These are phyloP conservation scores for Ceratothoa steindachneri DNA, from an alignment of 2,888 invertebrate genomes.

Conservation along the genomic window DNA sequence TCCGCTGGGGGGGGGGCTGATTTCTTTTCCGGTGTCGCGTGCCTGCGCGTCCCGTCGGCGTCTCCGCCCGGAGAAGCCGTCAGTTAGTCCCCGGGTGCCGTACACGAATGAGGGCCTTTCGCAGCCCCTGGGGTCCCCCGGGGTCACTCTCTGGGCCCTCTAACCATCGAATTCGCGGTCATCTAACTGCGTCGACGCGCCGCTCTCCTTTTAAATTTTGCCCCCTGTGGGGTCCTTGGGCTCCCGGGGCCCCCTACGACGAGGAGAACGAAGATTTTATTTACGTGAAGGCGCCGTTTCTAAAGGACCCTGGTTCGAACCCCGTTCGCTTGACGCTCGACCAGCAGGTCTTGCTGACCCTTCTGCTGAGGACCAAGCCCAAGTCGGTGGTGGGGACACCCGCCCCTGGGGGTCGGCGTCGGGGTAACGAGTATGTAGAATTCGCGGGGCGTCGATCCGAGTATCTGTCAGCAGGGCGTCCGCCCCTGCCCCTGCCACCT, in stretches of 20 bases:
- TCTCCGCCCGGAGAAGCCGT: not conserved
- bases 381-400: not conserved
- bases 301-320: not conserved
- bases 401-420: not conserved
- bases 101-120: not conserved
- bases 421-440: not conserved
- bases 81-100: not conserved
- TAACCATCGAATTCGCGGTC: not conserved
- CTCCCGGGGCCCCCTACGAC: not conserved
- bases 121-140: not conserved
- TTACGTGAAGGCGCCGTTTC: not conserved
- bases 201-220: not conserved
- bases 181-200: not conserved
- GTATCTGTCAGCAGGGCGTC: not conserved
- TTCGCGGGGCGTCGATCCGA: not conserved
- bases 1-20: too few species aligned
- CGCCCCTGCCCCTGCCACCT: not conserved
- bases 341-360: not conserved
- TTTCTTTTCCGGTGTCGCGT: not conserved
- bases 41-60: not conserved
- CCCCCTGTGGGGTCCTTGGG: not conserved
- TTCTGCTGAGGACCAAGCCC: not conserved
- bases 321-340: not conserved
- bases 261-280: not conserved
- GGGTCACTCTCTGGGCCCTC: too few species aligned